phyloP scores from a whole-genome alignment of 2,797 vertebrate genomes.

The Leptodactylus fallax region DNA sequence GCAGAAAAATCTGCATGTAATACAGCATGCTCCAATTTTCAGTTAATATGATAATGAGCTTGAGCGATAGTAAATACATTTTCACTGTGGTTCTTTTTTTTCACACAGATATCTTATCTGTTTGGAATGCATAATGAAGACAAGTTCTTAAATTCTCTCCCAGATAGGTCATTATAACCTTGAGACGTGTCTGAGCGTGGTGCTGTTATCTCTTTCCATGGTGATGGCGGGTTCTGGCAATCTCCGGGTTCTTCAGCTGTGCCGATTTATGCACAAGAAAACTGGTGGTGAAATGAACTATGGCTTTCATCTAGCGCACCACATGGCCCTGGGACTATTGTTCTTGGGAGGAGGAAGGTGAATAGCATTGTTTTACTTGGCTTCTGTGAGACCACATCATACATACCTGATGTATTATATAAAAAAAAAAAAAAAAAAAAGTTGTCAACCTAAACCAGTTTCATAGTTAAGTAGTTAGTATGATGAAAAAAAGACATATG shows the following conservation, averaged over 20 bases:
- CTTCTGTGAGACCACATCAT: too few relatives aligned
- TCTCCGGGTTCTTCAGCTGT: conserved; percentile 93
- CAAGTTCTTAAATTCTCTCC: neutral
- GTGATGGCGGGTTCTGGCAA: conserved; percentile 97
- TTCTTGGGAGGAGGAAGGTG: conserved; percentile 96
- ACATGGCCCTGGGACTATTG: conserved; percentile 95
- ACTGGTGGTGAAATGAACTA: conserved; percentile 98
- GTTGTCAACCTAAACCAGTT: too few relatives aligned
- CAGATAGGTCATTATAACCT: conserved; percentile 94
- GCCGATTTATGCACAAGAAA: conserved; percentile 94
- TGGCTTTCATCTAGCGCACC: conserved; percentile 96
- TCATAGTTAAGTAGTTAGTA: too few relatives aligned
- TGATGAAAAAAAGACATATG: too few relatives aligned
- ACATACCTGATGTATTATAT: too few relatives aligned
- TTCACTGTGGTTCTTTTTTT: neutral
- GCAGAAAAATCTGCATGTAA: neutral
- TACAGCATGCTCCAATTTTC: neutral
- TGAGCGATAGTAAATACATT: neutral
- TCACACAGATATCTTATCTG: neutral
- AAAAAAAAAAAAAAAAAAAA: too few relatives aligned
- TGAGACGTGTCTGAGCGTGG: conserved; percentile 92
- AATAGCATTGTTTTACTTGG: conserved; percentile 1
- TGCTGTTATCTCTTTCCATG: conserved; percentile 92
- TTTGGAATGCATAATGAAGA: neutral
- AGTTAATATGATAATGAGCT: neutral